phyloP scores from a whole-genome alignment of 2,888 invertebrate species.

The Thyatira batis region DNA sequence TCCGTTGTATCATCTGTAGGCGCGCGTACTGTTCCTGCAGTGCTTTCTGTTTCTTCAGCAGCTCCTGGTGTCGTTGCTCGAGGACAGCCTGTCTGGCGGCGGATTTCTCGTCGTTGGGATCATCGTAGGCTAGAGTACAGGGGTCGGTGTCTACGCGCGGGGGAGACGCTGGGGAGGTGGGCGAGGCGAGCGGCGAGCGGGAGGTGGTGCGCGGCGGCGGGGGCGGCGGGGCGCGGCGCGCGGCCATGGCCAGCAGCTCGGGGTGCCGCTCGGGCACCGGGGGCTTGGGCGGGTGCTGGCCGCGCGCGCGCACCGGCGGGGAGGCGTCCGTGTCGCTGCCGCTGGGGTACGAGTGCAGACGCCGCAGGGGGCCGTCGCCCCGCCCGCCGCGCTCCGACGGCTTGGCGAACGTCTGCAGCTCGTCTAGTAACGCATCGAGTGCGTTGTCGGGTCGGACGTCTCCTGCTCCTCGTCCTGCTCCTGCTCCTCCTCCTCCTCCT shows the following conservation, averaged over 20 bases:
- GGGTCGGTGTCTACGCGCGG: constrained; percentile 76
- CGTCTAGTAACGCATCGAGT: constrained; percentile 98
- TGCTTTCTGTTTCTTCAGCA: constrained; percentile 92
- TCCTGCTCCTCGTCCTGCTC: constrained; percentile 49
- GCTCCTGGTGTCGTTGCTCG: constrained; percentile 94
- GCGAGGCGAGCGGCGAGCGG: constrained; percentile 92
- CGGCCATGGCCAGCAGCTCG: constrained; percentile 87
- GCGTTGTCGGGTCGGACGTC: constrained; percentile 93
- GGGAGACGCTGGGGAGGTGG: constrained; percentile 86
- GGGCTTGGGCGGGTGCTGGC: constrained; percentile 85
- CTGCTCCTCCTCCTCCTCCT: constrained; percentile 62
- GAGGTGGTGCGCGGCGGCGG: constrained; percentile 96
- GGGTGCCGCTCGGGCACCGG: constrained; percentile 92
- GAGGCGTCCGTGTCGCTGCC: constrained; percentile 92
- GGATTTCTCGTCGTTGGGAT: constrained; percentile 46
- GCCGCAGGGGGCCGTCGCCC: constrained; percentile 83
- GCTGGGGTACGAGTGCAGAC: constrained; percentile 93
- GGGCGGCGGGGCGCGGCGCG: constrained; percentile 90
- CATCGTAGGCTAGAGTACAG: constrained; percentile 71
- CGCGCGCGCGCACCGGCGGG: constrained; percentile 86
- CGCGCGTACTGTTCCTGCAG: constrained; percentile 96
- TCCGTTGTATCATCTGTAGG: constrained; percentile 92
- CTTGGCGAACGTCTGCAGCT: constrained; percentile 93
- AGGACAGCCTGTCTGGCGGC: constrained; percentile 86
- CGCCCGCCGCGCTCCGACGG: constrained; percentile 71